Evolutionary conservation across 2,113 vertebrate species (phyloP).

Genomic region (Sinocyclocheilus anophthalmus): DNA sequence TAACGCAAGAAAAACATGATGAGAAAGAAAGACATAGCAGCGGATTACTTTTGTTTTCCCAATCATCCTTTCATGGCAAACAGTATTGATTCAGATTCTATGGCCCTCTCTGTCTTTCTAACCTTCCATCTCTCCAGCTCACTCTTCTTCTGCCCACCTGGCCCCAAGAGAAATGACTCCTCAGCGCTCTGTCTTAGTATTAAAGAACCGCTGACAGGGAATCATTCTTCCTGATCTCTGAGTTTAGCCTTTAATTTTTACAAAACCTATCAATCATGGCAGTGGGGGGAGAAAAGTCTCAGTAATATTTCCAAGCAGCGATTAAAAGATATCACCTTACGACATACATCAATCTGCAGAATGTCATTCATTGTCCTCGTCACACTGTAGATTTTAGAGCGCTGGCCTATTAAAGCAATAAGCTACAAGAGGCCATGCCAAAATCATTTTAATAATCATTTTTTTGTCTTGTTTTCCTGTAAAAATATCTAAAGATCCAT

Average conservation of each 20-base stretch:
- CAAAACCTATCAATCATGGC: constrained; percentile 75
- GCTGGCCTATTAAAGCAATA: constrained; percentile 27
- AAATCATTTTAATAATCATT: not conserved
- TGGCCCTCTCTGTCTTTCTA: constrained; percentile 71
- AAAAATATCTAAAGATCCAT: not conserved
- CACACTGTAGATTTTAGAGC: constrained; percentile 1
- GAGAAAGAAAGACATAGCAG: constrained; percentile 69
- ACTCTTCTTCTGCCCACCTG: constrained; percentile 58
- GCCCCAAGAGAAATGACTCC: constrained; percentile 72
- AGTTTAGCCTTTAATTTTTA: constrained; percentile 75
- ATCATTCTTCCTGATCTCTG: constrained; percentile 78
- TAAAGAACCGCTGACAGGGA: constrained; percentile 73
- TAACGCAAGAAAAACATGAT: constrained; percentile 60
- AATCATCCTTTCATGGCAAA: constrained; percentile 73
- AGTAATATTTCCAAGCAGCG: constrained; percentile 67
- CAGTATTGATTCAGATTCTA: constrained; percentile 80
- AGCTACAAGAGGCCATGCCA: not conserved
- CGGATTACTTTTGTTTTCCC: constrained; percentile 79
- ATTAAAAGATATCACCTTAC: constrained; percentile 73
- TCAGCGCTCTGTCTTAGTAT: constrained; percentile 63
- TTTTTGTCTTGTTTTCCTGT: not conserved
- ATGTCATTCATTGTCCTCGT: constrained; percentile 37
- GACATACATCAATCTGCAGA: constrained; percentile 69
- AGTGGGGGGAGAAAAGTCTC: constrained; percentile 59
- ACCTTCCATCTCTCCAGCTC: constrained; percentile 34